These are phyloP conservation scores for Ormia ochracea DNA, from an alignment of 2,888 invertebrate species.

Conservation along the genomic window DNA sequence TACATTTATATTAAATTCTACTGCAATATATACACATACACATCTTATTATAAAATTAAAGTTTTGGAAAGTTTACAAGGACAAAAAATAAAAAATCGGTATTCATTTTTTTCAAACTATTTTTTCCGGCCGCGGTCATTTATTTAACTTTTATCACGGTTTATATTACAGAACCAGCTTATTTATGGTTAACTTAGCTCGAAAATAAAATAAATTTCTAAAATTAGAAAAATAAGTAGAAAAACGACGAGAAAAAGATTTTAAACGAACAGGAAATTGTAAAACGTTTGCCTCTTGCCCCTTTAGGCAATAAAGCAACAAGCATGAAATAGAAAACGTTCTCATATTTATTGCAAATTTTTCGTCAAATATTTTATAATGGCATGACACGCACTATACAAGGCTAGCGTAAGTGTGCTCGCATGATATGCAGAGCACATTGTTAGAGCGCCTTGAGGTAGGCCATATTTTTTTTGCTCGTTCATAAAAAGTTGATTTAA, in stretches of 20 bases:
- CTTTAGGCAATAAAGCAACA: not conserved
- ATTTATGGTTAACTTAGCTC: constrained; percentile 45
- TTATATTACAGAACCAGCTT: constrained; percentile 41
- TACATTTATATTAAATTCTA: not conserved
- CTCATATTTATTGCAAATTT: constrained; percentile 24
- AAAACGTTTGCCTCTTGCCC: constrained; percentile 29
- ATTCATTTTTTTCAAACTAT: constrained; percentile 3
- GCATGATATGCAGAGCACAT: not conserved
- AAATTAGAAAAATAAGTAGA: not conserved
- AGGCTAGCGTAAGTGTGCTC: too few species aligned
- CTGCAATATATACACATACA: too few species aligned
- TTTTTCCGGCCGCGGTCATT: constrained; percentile 14
- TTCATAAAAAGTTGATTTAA: constrained; percentile 14
- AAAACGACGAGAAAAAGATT: not conserved
- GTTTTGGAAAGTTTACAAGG: not conserved
- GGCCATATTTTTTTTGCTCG: not conserved
- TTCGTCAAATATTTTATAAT: constrained; percentile 41
- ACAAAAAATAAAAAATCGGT: constrained; percentile 5
- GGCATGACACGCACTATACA: constrained; percentile 42
- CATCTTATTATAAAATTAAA: too few species aligned
- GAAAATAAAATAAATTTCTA: constrained; percentile 52
- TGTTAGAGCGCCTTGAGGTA: not conserved
- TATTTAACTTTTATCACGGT: constrained; percentile 59
- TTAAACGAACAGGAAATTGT: constrained; percentile 57
- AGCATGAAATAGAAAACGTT: constrained; percentile 13